These are phyloP conservation scores for Trachymyrmex cornetzi DNA, from an alignment of 1,140 invertebrate genomes.

Conservation along the genomic window DNA sequence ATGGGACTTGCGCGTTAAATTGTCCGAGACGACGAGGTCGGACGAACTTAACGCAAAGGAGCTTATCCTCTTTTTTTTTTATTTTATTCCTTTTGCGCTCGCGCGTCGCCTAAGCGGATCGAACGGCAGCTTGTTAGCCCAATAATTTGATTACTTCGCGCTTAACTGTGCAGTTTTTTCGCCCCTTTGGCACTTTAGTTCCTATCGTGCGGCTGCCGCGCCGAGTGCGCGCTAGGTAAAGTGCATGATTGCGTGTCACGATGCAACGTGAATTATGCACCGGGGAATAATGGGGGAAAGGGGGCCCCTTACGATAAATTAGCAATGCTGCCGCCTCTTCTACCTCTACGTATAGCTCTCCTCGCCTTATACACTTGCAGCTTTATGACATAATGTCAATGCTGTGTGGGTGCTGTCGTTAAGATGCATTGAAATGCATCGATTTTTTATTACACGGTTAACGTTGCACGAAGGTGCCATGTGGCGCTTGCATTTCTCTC, in stretches of 20 bases:
- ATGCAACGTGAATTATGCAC: constrained; percentile 60
- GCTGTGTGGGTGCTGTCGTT: constrained; percentile 31
- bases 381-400: constrained; percentile 20
- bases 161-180: constrained; percentile 57
- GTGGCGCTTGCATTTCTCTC: constrained; percentile 15
- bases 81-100: neutral
- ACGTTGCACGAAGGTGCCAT: constrained; percentile 28
- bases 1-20: constrained; percentile 37
- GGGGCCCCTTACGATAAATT: constrained; percentile 48
- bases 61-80: constrained; percentile 11
- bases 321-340: constrained; percentile 24
- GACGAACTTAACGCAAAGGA: constrained; percentile 44
- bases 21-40: constrained; percentile 7
- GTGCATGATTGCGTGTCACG: constrained; percentile 59
- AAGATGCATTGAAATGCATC: constrained; percentile 60
- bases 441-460: constrained; percentile 58
- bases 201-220: constrained; percentile 5
- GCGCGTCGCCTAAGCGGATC: constrained; percentile 40
- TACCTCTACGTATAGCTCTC: neutral
- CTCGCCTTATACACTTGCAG: neutral
- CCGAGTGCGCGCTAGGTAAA: constrained; percentile 14
- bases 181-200: constrained; percentile 39
- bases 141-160: constrained; percentile 57
- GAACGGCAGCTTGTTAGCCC: constrained; percentile 52
- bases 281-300: constrained; percentile 45